phyloP scores from a whole-genome alignment of 2,113 vertebrate species.

The Illadopsis cleaveri region DNA sequence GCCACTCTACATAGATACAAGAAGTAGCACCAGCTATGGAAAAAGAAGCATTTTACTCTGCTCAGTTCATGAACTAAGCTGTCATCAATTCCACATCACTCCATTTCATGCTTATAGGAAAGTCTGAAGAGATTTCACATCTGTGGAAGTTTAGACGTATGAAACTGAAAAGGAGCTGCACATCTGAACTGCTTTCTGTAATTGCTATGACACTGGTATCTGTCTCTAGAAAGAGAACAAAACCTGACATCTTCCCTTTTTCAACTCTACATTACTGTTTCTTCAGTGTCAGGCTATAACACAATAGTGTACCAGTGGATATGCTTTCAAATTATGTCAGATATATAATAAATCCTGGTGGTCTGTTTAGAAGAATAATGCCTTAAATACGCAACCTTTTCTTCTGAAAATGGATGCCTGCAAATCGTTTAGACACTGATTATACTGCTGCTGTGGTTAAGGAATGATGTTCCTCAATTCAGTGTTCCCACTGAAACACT shows the following conservation, averaged over 20 bases:
- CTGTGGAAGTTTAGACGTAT: not conserved
- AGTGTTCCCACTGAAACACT: not conserved
- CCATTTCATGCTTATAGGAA: not conserved
- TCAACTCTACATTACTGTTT: not conserved
- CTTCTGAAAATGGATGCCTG: not conserved
- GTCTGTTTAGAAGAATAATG: not conserved
- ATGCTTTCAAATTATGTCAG: not conserved
- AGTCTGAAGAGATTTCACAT: not conserved
- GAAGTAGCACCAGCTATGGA: not conserved
- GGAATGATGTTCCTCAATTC: not conserved
- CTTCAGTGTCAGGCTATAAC: not conserved
- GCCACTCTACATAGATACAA: not conserved
- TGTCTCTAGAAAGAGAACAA: not conserved
- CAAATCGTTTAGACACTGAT: not conserved
- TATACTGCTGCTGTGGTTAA: not conserved
- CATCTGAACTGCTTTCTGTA: not conserved
- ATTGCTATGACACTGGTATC: not conserved
- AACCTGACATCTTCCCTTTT: not conserved
- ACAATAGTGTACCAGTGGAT: not conserved
- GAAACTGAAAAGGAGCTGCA: not conserved
- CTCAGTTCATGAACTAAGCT: not conserved
- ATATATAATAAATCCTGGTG: not conserved
- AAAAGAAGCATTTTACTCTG: not conserved
- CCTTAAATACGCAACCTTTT: not conserved
- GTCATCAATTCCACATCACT: not conserved